Evolutionary conservation across 2,888 invertebrate genomes (phyloP).

Genomic region (Zhengitettix transpicula): DNA sequence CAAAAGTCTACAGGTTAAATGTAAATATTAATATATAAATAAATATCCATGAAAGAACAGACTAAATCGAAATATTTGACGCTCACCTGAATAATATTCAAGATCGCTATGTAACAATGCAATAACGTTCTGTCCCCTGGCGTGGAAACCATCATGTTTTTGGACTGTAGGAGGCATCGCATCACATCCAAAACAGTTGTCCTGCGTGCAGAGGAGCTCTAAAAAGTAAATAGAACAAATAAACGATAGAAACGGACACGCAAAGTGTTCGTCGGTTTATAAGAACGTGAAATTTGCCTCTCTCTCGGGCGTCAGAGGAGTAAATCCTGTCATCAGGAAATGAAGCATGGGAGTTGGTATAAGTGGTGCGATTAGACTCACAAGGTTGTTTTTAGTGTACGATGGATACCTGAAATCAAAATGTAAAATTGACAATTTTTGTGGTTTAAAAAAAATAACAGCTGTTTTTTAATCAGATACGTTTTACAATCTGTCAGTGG

Average conservation of each 20-base stretch:
- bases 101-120: slow-evolving; percentile 90
- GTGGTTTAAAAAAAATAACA: too few relatives aligned
- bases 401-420: slow-evolving; percentile 61
- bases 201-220: slow-evolving; percentile 60
- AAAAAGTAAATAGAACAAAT: neutral
- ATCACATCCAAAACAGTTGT: slow-evolving; percentile 97
- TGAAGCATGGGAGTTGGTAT: slow-evolving; percentile 96
- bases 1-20: too few relatives aligned
- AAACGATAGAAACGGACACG: neutral
- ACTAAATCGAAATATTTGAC: neutral
- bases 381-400: slow-evolving; percentile 96
- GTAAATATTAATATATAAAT: too few relatives aligned
- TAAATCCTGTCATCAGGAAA: slow-evolving; percentile 97
- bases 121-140: slow-evolving; percentile 72
- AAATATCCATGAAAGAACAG: neutral
- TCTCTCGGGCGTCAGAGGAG: slow-evolving; percentile 82
- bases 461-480: too few relatives aligned
- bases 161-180: slow-evolving; percentile 88
- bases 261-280: neutral
- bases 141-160: slow-evolving; percentile 99
- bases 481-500: too few relatives aligned
- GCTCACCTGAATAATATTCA: slow-evolving; percentile 85
- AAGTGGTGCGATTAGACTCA: slow-evolving; percentile 84
- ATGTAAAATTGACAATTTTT: neutral
- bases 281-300: slow-evolving; percentile 32